Evolutionary conservation across 1,140 invertebrate species (phyloP).

Genomic region (Drosophila sp.): DNA sequence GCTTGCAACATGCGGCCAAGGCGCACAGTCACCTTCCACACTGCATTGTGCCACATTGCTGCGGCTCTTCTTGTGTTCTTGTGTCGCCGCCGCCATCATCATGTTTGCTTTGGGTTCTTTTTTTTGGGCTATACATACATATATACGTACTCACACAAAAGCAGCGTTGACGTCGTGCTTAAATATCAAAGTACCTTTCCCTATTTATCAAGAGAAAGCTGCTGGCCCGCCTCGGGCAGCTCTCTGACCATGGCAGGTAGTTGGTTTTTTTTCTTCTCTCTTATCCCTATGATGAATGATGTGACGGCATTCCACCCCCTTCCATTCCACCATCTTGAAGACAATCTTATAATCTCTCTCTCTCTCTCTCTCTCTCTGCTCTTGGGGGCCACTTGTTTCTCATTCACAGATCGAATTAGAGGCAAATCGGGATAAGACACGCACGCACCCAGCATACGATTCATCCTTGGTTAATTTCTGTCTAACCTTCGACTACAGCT

Average conservation of each 20-base stretch:
- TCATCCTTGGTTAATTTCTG: constrained; percentile 3
- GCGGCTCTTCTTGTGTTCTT: constrained; percentile 40
- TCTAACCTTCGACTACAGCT: neutral
- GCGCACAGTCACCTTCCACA: neutral
- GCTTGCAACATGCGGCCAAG: constrained; percentile 1
- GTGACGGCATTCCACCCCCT: constrained; percentile 14
- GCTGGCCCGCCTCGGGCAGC: neutral
- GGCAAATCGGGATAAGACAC: constrained; percentile 64
- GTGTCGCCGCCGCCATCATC: constrained; percentile 10
- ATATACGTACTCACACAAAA: constrained; percentile 31
- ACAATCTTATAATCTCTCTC: constrained; percentile 57
- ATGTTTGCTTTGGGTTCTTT: constrained; percentile 1
- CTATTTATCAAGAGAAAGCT: constrained; percentile 43
- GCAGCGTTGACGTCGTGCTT: constrained; percentile 67
- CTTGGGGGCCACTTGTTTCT: constrained; percentile 45
- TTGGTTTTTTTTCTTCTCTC: neutral
- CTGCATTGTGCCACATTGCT: constrained; percentile 25
- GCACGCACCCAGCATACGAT: constrained; percentile 37
- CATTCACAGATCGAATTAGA: constrained; percentile 58
- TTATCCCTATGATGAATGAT: constrained; percentile 33
- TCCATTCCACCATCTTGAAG: constrained; percentile 11
- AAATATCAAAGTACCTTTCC: constrained; percentile 74
- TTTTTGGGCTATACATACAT: neutral
- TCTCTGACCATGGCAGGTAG: constrained; percentile 41
- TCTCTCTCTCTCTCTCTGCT: too few species aligned